Conservation (phyloP, 2,113 vertebrate genomes). For the Ellobius talpinus region DNA sequence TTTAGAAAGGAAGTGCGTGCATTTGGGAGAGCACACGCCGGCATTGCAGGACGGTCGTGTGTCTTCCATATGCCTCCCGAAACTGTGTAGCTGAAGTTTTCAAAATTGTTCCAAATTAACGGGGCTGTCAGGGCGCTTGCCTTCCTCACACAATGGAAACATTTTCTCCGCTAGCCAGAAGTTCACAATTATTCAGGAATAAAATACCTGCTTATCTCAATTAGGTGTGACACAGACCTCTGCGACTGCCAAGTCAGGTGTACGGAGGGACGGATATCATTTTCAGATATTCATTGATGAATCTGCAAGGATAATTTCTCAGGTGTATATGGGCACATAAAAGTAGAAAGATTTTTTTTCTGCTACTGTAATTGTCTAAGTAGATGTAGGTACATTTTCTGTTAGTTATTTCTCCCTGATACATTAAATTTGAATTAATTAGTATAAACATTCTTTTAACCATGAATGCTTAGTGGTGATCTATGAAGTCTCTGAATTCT, state of each 20-base stretch:
- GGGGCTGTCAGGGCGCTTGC: slow-evolving; percentile 58
- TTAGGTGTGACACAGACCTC: slow-evolving; percentile 7
- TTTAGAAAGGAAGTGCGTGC: no score
- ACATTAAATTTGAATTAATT: not conserved
- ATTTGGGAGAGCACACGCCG: not conserved
- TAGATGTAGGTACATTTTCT: slow-evolving; percentile 37
- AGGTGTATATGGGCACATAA: not conserved
- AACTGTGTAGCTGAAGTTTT: slow-evolving; percentile 67
- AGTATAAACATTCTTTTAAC: slow-evolving; percentile 17
- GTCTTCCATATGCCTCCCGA: slow-evolving; percentile 59
- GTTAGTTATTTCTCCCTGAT: not conserved
- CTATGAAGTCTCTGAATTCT: not conserved
- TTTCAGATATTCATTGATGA: slow-evolving; percentile 17
- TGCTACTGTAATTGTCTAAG: not conserved
- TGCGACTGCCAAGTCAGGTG: slow-evolving; percentile 35
- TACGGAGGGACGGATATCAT: not conserved
- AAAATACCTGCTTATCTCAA: not conserved
- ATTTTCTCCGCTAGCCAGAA: slow-evolving; percentile 47
- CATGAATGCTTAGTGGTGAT: not conserved
- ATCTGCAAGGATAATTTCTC: slow-evolving; percentile 42
- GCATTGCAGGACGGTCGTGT: slow-evolving; percentile 50
- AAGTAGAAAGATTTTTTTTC: not conserved
- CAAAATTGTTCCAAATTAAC: slow-evolving; percentile 62
- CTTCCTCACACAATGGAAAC: slow-evolving; percentile 67
- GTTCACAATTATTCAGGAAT: slow-evolving; percentile 25